A percentile compares a stretch with the other conserved stretches of the same genome.
Conservation (phyloP, 2,113 vertebrate species). For the Dipodomys ordii region DNA sequence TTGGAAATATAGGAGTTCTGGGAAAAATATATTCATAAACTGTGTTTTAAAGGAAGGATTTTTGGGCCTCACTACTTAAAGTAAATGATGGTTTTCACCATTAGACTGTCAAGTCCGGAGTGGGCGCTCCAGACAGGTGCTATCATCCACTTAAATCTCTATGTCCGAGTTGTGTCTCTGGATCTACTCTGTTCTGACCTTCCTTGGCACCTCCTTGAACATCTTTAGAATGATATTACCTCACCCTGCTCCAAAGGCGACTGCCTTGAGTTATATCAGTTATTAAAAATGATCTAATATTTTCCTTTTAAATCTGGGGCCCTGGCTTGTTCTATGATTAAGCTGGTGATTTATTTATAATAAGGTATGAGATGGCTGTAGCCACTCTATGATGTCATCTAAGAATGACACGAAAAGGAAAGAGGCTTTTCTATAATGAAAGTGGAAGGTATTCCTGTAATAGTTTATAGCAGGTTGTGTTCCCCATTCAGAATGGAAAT, state of each 20-base stretch:
- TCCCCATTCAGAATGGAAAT: not conserved
- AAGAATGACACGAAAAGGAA: conserved; percentile 78
- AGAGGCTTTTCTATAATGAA: conserved; percentile 76
- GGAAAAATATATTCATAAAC: not conserved
- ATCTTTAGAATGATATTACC: conserved; percentile 67
- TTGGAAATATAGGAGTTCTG: conserved; percentile 16
- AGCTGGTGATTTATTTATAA: conserved; percentile 78
- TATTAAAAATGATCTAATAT: conserved; percentile 81
- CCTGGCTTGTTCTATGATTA: conserved; percentile 72
- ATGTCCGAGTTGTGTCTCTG: not conserved
- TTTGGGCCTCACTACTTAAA: not conserved
- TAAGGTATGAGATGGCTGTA: conserved; percentile 66
- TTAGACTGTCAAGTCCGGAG: not conserved
- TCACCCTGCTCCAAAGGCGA: conserved; percentile 66
- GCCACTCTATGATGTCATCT: conserved; percentile 78
- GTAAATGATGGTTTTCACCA: not conserved
- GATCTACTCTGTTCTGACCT: not conserved
- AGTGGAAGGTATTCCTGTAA: conserved; percentile 72
- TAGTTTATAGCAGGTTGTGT: conserved; percentile 7
- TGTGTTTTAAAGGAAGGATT: not conserved
- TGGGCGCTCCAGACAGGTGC: not conserved
- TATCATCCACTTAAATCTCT: not conserved
- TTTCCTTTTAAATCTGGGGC: conserved; percentile 75
- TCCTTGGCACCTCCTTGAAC: conserved; percentile 56
- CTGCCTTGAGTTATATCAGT: conserved; percentile 79